phyloP scores from a whole-genome alignment of 30 jellyfish, hydroid and myxozoan genomes.

The Turritopsis dohrnii region DNA sequence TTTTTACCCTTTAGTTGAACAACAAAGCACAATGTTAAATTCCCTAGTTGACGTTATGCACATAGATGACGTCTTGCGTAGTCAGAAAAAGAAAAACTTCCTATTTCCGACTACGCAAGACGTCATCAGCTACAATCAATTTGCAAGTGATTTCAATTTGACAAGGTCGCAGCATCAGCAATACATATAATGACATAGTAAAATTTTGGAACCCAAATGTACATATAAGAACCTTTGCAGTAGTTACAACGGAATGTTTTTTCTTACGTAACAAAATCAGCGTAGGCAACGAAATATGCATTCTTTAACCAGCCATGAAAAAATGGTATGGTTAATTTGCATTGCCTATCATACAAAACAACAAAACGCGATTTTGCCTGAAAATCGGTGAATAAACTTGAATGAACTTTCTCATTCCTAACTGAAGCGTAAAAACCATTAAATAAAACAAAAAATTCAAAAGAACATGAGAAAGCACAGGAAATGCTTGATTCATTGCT shows the following conservation, averaged over 20 bases:
- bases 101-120: background rate
- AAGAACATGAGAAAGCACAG: too few species aligned
- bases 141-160: background rate
- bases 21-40: background rate
- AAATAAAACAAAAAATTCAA: too few species aligned
- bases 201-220: background rate
- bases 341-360: too few species aligned
- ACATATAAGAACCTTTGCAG: background rate
- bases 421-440: background rate
- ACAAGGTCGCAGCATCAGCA: background rate
- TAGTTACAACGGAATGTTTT: background rate
- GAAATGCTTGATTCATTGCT: background rate
- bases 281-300: background rate
- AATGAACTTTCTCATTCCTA: too few species aligned
- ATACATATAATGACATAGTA: background rate
- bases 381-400: too few species aligned
- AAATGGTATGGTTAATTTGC: too few species aligned
- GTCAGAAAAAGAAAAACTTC: too few species aligned
- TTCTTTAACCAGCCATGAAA: too few species aligned
- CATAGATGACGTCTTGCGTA: background rate
- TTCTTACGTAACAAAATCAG: background rate
- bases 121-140: background rate
- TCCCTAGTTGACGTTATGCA: background rate
- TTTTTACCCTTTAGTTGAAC: background rate
- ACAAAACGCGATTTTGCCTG: too few species aligned